phyloP scores from a whole-genome alignment of 2,888 invertebrate genomes.

The Tenthredo scrophulariae region DNA sequence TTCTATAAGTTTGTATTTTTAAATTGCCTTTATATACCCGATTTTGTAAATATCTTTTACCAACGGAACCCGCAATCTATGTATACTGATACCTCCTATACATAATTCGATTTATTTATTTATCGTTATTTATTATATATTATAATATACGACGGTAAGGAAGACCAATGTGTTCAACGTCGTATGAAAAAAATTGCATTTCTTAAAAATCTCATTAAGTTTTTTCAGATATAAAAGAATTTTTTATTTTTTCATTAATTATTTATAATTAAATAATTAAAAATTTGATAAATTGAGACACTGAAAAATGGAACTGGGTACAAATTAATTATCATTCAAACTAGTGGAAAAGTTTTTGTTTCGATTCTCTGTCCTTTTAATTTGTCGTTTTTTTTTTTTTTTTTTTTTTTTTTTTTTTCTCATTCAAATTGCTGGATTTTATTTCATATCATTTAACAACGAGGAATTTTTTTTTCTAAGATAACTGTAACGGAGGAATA shows the following conservation, averaged over 20 bases:
- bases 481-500: no score
- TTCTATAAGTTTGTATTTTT: neutral
- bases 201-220: neutral
- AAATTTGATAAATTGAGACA: neutral
- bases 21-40: neutral
- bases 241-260: neutral
- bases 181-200: neutral
- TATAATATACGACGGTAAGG: neutral
- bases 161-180: neutral
- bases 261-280: no score
- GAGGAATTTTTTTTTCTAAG: neutral
- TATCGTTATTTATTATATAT: neutral
- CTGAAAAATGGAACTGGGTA: constrained; percentile 51
- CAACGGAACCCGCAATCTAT: neutral
- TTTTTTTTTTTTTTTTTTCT: neutral
- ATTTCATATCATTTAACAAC: neutral
- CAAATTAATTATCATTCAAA: constrained; percentile 16
- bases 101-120: neutral
- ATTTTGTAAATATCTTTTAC: constrained; percentile 6
- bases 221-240: neutral
- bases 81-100: neutral
- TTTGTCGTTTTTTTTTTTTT: neutral
- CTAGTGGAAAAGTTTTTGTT: neutral
- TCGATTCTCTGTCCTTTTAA: constrained; percentile 2
- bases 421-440: neutral